These are phyloP conservation scores for Crossocerus cetratus DNA, from an alignment of 2,888 invertebrate species.

Conservation along the genomic window DNA sequence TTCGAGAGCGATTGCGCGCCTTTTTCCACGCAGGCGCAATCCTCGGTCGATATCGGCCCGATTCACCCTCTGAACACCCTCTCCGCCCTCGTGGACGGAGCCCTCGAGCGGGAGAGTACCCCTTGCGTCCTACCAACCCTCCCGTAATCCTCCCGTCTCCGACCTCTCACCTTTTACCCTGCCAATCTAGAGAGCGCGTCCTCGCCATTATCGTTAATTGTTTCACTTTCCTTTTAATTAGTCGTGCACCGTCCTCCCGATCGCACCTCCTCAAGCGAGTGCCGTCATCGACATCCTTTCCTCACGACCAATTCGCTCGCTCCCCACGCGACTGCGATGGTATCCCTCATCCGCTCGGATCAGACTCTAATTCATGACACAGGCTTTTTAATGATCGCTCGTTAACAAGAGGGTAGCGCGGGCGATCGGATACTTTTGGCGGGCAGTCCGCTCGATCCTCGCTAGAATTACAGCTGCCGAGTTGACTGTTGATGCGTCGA, in stretches of 20 bases:
- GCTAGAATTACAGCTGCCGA: too few relatives aligned
- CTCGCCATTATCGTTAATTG: neutral
- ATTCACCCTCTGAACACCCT: conserved; percentile 40
- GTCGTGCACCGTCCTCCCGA: neutral
- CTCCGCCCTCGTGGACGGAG: conserved; percentile 25
- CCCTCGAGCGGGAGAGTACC: conserved; percentile 25
- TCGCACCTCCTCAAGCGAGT: neutral
- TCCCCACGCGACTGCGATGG: neutral
- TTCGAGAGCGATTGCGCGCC: conserved; percentile 67
- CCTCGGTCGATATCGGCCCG: conserved; percentile 68
- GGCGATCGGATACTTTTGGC: too few relatives aligned
- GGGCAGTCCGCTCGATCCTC: too few relatives aligned
- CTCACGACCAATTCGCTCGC: neutral
- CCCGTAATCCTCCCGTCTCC: conserved; percentile 13
- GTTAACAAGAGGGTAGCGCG: too few relatives aligned
- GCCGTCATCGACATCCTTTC: too few relatives aligned
- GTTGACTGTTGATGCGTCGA: too few relatives aligned
- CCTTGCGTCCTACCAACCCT: conserved; percentile 32
- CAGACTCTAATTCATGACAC: too few relatives aligned
- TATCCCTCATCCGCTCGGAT: too few relatives aligned
- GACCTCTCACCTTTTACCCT: conserved; percentile 29
- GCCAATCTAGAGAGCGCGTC: neutral
- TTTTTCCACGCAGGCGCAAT: conserved; percentile 73
- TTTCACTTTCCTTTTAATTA: neutral
- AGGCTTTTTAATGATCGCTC: too few relatives aligned